Evolutionary conservation across 1,140 invertebrate species (phyloP).

Genomic region (Chrysopa pallens): DNA sequence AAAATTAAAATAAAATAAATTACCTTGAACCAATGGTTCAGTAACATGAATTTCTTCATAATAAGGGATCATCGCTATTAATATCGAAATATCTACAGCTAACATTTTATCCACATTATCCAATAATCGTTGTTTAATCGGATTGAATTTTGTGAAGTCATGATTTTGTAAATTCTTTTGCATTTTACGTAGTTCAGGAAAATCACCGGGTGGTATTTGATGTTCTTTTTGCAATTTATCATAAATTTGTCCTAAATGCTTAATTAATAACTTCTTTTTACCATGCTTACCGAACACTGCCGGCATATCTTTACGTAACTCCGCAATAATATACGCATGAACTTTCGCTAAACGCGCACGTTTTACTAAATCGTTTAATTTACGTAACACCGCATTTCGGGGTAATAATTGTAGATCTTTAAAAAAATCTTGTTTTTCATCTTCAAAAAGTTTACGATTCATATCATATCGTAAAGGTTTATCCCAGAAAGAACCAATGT

Average conservation of each 20-base stretch:
- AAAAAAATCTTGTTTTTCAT: conserved; percentile 62
- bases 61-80: conserved; percentile 55
- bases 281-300: conserved; percentile 54
- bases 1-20: too few relatives aligned
- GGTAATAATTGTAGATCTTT: conserved; percentile 52
- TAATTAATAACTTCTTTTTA: conserved; percentile 77
- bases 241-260: conserved; percentile 53
- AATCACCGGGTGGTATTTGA: too few relatives aligned
- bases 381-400: conserved; percentile 54
- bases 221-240: conserved; percentile 46
- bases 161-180: too few relatives aligned
- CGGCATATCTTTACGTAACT: conserved; percentile 30
- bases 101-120: conserved; percentile 61
- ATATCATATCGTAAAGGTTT: conserved; percentile 47
- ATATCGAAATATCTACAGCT: conserved; percentile 47
- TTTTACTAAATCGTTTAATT: conserved; percentile 68
- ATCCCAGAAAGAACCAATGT: conserved; percentile 69
- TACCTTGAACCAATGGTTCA: too few relatives aligned
- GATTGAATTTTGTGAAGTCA: too few relatives aligned
- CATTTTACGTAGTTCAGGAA: too few relatives aligned
- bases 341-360: conserved; percentile 60
- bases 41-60: too few relatives aligned
- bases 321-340: conserved; percentile 74
- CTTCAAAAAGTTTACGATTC: conserved; percentile 45
- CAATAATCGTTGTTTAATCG: conserved; percentile 45